Percentiles rank a stretch among this genome's conserved stretches.
phyloP scores from a whole-genome alignment of 2,888 invertebrate genomes.

The Bombyx huttoni region DNA sequence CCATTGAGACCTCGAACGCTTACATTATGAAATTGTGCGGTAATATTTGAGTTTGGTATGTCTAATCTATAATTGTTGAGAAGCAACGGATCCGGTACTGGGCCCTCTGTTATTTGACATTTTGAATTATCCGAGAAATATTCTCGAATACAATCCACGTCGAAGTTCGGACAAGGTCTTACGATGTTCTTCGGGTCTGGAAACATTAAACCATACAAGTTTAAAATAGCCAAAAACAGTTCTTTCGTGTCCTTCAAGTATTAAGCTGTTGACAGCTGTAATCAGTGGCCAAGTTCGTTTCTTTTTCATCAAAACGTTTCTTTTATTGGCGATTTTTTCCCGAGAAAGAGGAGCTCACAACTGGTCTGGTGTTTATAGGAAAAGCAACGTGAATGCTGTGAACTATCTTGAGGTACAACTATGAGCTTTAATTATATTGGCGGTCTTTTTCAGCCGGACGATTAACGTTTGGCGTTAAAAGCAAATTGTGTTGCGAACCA shows the following conservation, averaged over 20 bases:
- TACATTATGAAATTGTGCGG: conserved; percentile 8
- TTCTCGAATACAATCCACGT: conserved; percentile 16
- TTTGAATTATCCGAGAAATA: conserved; percentile 11
- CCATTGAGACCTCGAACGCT: conserved; percentile 14
- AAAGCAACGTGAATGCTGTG: no score
- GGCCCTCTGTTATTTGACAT: conserved; percentile 12
- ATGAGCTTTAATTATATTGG: no score
- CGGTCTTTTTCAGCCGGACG: no score
- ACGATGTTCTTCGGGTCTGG: background rate
- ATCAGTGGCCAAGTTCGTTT: no score
- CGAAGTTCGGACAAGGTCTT: conserved; percentile 13
- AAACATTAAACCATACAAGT: background rate
- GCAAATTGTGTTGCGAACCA: no score
- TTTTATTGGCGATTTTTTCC: no score
- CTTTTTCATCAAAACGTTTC: no score
- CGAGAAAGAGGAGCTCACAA: no score
- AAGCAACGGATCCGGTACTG: conserved; percentile 13
- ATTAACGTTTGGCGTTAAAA: no score
- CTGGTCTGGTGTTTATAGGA: no score
- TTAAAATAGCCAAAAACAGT: background rate
- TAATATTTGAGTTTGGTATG: conserved; percentile 12
- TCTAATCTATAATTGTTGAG: conserved; percentile 3
- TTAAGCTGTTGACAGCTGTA: no score
- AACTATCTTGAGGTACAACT: no score
- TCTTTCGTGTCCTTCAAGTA: background rate